Evolutionary conservation across 1,140 invertebrate species (phyloP).

Genomic region (Drosophila bocqueti): DNA sequence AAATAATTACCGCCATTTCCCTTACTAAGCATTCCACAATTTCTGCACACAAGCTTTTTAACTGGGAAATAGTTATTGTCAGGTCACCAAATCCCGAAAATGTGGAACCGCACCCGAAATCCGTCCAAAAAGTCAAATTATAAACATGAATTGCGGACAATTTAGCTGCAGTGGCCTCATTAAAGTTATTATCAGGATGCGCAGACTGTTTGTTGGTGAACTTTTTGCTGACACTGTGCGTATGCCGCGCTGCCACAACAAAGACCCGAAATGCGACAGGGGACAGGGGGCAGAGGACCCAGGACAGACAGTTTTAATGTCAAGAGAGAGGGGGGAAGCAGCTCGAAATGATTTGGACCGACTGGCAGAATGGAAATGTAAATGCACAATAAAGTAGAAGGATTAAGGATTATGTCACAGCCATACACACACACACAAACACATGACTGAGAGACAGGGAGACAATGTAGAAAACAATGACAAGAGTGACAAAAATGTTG

Average conservation of each 20-base stretch:
- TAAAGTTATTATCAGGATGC: slow-evolving; percentile 43
- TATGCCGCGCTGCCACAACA: slow-evolving; percentile 20
- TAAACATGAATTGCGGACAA: slow-evolving; percentile 35
- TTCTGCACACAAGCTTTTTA: slow-evolving; percentile 13
- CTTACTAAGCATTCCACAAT: slow-evolving; percentile 7
- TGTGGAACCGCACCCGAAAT: slow-evolving; percentile 12
- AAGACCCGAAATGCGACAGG: slow-evolving; percentile 7
- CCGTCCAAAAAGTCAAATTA: slow-evolving; percentile 36
- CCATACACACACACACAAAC: slow-evolving; percentile 17
- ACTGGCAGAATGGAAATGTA: slow-evolving; percentile 53
- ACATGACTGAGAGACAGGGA: slow-evolving; percentile 14
- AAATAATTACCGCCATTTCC: neutral
- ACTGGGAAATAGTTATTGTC: slow-evolving; percentile 16
- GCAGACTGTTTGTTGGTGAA: slow-evolving; percentile 31
- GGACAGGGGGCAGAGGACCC: neutral
- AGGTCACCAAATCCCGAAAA: slow-evolving; percentile 6
- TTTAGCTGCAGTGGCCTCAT: slow-evolving; percentile 33
- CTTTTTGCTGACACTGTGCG: slow-evolving; percentile 53
- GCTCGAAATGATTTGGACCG: slow-evolving; percentile 36
- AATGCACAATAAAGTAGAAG: slow-evolving; percentile 66
- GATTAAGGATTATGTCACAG: slow-evolving; percentile 65
- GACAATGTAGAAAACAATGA: slow-evolving; percentile 53
- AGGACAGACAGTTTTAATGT: slow-evolving; percentile 21
- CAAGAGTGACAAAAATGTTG: slow-evolving; percentile 59
- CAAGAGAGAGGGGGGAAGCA: neutral